Percentiles rank a stretch among this genome's conserved stretches.
phyloP scores from a whole-genome alignment of 2,113 vertebrate genomes.

The Ctenomys sociabilis region DNA sequence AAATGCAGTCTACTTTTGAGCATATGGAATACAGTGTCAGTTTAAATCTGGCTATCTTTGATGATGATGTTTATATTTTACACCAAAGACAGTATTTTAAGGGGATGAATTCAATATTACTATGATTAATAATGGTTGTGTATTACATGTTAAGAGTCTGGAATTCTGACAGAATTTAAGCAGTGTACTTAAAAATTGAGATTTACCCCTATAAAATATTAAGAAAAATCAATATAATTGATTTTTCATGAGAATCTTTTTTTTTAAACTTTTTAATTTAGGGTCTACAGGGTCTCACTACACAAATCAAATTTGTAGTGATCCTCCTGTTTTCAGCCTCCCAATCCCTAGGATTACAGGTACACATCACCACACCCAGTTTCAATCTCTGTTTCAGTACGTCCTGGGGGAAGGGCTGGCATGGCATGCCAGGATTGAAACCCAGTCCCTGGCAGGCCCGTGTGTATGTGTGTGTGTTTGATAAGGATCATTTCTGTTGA shows the following conservation, averaged over 20 bases:
- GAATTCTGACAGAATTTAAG: slow-evolving; percentile 22
- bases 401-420: too few relatives aligned
- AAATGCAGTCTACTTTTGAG: background rate
- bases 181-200: background rate
- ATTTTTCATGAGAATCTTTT: background rate
- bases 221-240: background rate
- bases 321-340: too few relatives aligned
- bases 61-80: background rate
- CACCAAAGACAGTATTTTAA: background rate
- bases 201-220: background rate
- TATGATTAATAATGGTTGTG: background rate
- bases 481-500: background rate
- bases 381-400: too few relatives aligned
- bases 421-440: too few relatives aligned
- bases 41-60: slow-evolving; percentile 28
- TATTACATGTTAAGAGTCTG: background rate
- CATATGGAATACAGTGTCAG: background rate
- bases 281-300: too few relatives aligned
- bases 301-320: too few relatives aligned
- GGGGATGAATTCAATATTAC: background rate
- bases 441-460: too few relatives aligned
- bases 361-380: too few relatives aligned
- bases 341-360: too few relatives aligned
- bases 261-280: too few relatives aligned
- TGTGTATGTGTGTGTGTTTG: background rate